Percentiles rank a stretch among this genome's conserved stretches.
These are phyloP conservation scores for Agapornis roseicollis DNA, from an alignment of 2,113 vertebrate genomes.

Conservation along the genomic window DNA sequence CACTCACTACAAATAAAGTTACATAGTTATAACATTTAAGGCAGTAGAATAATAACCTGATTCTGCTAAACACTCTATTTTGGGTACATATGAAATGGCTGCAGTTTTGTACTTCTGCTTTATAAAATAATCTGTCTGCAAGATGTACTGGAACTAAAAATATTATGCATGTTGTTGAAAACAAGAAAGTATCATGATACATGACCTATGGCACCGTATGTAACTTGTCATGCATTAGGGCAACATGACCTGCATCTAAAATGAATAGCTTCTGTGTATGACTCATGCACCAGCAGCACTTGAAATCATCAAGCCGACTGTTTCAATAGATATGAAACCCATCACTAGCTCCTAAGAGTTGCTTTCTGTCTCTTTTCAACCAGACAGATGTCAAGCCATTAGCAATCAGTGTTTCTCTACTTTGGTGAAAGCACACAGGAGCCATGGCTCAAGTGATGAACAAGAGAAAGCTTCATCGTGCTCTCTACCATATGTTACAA, in stretches of 20 bases:
- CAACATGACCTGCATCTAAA: neutral
- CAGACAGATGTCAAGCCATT: neutral
- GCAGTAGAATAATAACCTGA: neutral
- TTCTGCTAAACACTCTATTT: neutral
- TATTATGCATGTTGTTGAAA: neutral
- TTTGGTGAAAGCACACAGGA: neutral
- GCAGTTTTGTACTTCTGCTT: neutral
- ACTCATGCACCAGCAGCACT: neutral
- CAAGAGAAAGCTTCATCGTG: neutral
- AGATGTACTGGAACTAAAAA: neutral
- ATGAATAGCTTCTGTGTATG: neutral
- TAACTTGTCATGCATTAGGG: neutral
- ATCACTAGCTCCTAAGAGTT: neutral
- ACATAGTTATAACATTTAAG: neutral
- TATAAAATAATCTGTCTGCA: neutral
- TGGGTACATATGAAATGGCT: neutral
- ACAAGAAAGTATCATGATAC: neutral
- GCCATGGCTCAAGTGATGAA: neutral
- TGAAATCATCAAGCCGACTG: neutral
- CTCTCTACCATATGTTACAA: neutral
- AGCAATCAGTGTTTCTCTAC: neutral
- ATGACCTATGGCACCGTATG: neutral
- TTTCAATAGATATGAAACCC: neutral
- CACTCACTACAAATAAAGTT: neutral
- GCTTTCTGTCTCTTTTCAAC: neutral